Evolutionary conservation across 2,113 vertebrate species (phyloP), one percentile per base, ranked within the genome.

Genomic region (Pithys albifrons): DNA sequence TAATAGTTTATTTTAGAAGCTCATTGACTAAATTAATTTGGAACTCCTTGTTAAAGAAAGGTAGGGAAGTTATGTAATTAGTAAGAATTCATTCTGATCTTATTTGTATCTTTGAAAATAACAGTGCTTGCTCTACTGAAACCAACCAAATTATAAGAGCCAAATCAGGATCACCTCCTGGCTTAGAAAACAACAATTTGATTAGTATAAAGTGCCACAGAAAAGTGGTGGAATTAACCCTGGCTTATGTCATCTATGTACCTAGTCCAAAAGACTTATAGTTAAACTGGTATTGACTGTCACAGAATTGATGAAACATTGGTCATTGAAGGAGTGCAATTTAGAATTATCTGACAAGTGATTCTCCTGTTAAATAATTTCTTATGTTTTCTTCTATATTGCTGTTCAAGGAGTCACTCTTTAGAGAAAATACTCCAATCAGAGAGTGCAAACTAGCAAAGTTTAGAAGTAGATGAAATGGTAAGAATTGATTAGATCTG

Each of bases 1-100:
- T 85, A 96, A 91, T 61, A 89, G 48, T 91, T 96, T 95, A 39
- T 92, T 97, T 95, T 88, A 91, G 70, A 82, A 94, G 83, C 45
- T 88, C 49, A 87, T 96, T 97, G 95, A 89, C 43, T 77, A 52
- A 72, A 82, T 96, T 81, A 39, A 89, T 95, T 62, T 94, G 69
- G 80, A 96, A 74, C 39, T 91, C 72, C 65, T 95, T 96, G 96
- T 89, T 84, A 83, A 62, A 77, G 35, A 24, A 89, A 89, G 28
- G 54, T 87, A 72, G 25, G 33, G 18, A 71, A 83, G 14, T 64
- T 1, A 46, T 24, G 7, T 80, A 71, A 78, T 86, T 89, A 83
- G 25, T 59, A 73, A 59, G 49, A 45, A 77, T 78, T 80, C 39
- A 19, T 72, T 94, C 49, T 91, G 43, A 67, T 80, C 49, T 85